phyloP scores from a whole-genome alignment of 2,797 vertebrate genomes.

The Agapornis canus region DNA sequence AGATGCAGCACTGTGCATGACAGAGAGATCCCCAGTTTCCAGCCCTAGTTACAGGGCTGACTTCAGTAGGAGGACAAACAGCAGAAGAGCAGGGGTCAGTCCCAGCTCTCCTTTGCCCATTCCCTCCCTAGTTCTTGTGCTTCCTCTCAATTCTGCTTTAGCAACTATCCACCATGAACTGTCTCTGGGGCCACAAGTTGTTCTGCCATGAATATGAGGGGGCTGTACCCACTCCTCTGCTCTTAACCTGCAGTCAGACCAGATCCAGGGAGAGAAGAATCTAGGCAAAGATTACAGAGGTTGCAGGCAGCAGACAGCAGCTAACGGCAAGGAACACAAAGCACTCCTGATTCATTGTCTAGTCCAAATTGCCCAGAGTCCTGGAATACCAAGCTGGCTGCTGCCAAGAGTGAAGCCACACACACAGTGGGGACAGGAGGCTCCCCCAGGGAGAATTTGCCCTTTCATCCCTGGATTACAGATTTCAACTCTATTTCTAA shows the following conservation, averaged over 20 bases:
- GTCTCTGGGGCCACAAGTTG: background rate
- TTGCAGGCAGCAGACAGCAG: background rate
- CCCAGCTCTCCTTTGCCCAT: background rate
- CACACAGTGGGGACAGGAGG: background rate
- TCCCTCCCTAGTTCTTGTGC: background rate
- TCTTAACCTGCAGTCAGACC: background rate
- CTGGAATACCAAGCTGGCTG: constrained; percentile 6
- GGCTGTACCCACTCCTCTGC: background rate
- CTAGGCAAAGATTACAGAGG: background rate
- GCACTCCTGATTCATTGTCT: background rate
- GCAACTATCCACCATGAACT: background rate
- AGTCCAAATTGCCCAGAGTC: background rate
- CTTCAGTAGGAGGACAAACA: background rate
- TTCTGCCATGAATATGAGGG: background rate
- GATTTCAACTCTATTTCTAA: background rate
- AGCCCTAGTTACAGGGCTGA: background rate
- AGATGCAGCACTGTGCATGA: background rate
- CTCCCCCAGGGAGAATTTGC: background rate
- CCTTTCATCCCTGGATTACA: background rate
- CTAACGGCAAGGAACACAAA: background rate
- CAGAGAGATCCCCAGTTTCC: background rate
- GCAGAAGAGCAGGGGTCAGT: background rate
- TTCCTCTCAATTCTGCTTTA: background rate
- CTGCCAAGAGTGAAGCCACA: background rate
- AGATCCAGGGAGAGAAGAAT: background rate